Percentiles rank a stretch among this genome's conserved stretches.
phyloP scores from a whole-genome alignment of 2,797 vertebrate genomes.

The Salarias fasciatus region DNA sequence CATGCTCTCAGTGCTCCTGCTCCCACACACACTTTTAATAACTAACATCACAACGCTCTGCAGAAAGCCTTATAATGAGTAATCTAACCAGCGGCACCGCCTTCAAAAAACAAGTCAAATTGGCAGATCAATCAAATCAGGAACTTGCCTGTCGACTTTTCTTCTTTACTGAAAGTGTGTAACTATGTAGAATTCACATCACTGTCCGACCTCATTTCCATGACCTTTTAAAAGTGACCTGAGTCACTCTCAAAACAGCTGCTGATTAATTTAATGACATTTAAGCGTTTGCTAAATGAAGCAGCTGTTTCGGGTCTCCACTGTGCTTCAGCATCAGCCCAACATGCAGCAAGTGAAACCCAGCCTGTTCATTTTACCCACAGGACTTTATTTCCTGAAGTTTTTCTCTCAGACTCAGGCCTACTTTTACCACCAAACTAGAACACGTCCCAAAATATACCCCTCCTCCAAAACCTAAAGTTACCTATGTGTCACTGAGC shows the following conservation, averaged over 20 bases:
- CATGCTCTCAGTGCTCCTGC: too few relatives aligned
- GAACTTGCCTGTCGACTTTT: too few relatives aligned
- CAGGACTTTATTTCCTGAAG: conserved; percentile 45
- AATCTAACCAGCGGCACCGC: too few relatives aligned
- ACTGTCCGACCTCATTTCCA: too few relatives aligned
- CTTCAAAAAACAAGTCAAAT: too few relatives aligned
- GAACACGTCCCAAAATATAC: conserved; percentile 67
- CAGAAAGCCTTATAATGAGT: too few relatives aligned
- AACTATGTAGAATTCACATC: too few relatives aligned
- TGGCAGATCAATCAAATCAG: too few relatives aligned
- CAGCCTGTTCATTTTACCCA: conserved; percentile 45
- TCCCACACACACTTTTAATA: too few relatives aligned
- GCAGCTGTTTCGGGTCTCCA: background rate
- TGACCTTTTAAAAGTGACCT: too few relatives aligned
- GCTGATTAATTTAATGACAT: background rate
- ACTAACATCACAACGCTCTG: too few relatives aligned
- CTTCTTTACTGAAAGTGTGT: too few relatives aligned
- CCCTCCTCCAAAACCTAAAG: conserved; percentile 49
- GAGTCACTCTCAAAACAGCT: background rate
- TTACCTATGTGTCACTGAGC: conserved; percentile 57
- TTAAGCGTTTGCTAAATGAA: background rate
- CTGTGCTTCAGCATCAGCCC: conserved; percentile 25
- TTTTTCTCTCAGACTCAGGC: conserved; percentile 48
- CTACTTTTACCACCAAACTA: conserved; percentile 70
- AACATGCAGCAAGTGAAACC: conserved; percentile 37